A percentile compares a stretch with the other conserved stretches of the same genome.
These are phyloP conservation scores for Diabrotica balteata DNA, from an alignment of 2,888 invertebrate genomes.

Conservation along the genomic window DNA sequence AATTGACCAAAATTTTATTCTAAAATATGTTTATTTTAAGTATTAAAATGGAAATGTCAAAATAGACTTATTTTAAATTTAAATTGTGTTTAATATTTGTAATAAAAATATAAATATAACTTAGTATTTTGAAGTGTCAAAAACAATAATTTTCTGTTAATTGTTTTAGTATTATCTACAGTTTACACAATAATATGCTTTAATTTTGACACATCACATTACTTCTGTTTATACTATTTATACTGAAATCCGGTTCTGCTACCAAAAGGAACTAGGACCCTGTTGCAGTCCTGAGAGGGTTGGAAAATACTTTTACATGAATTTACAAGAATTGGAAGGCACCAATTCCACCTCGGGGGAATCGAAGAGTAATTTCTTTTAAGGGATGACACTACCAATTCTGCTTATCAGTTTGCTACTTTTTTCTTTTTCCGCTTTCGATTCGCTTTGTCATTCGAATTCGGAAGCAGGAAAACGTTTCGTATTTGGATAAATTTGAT, in stretches of 20 bases:
- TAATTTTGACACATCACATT: too few species aligned
- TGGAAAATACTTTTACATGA: conserved; percentile 38
- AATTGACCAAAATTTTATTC: too few species aligned
- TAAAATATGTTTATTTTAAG: not conserved
- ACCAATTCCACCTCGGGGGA: conserved; percentile 55
- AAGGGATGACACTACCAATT: conserved; percentile 56
- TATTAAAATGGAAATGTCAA: too few species aligned
- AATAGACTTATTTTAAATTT: too few species aligned
- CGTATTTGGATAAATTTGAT: conserved; percentile 17
- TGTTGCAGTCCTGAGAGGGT: conserved; percentile 36
- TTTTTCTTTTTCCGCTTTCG: conserved; percentile 28
- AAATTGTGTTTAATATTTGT: too few species aligned
- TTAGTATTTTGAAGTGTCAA: not conserved
- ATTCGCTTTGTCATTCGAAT: conserved; percentile 28
- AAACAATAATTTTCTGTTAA: not conserved
- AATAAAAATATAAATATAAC: too few species aligned
- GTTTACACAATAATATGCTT: too few species aligned
- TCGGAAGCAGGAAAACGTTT: conserved; percentile 9
- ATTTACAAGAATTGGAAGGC: conserved; percentile 49
- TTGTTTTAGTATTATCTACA: too few species aligned
- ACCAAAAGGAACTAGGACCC: conserved; percentile 23
- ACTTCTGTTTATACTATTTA: too few species aligned
- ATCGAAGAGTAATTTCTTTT: conserved; percentile 53
- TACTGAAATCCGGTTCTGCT: conserved; percentile 15
- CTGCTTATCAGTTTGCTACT: conserved; percentile 54